Conservation (phyloP, 1,140 invertebrate species). For the Penaeus japonicus region DNA sequence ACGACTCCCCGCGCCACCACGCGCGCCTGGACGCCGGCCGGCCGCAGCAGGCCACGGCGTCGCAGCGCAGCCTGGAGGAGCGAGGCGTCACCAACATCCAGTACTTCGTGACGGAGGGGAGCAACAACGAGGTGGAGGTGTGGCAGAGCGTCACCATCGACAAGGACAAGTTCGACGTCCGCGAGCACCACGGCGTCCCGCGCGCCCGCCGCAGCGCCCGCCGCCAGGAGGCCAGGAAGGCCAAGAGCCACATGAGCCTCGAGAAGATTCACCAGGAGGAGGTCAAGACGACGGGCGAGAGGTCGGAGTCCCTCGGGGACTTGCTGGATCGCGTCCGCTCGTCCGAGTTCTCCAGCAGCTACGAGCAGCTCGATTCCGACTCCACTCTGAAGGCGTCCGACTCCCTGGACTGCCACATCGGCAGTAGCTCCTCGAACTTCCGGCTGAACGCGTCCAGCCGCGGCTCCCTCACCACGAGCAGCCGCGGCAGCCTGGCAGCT, state of each 20-base stretch:
- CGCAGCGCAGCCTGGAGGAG: constrained; percentile 65
- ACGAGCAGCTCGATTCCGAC: constrained; percentile 59
- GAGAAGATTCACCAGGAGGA: constrained; percentile 59
- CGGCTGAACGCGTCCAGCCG: constrained; percentile 57
- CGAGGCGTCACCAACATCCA: constrained; percentile 55
- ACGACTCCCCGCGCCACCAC: constrained; percentile 58
- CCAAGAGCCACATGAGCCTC: constrained; percentile 58
- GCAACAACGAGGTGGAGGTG: constrained; percentile 63
- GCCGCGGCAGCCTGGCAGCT: constrained; percentile 57
- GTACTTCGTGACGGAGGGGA: constrained; percentile 57
- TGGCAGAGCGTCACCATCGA: constrained; percentile 72
- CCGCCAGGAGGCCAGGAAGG: constrained; percentile 62
- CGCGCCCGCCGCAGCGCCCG: constrained; percentile 72
- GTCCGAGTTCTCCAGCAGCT: constrained; percentile 59
- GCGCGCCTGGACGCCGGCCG: constrained; percentile 37
- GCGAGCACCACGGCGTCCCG: constrained; percentile 71
- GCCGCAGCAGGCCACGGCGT: constrained; percentile 50
- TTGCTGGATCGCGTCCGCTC: constrained; percentile 56
- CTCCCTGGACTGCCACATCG: constrained; percentile 58
- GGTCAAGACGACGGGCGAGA: constrained; percentile 56
- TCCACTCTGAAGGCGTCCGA: constrained; percentile 59
- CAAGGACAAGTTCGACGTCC: constrained; percentile 57
- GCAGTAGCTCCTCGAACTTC: constrained; percentile 58
- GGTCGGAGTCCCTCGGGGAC: constrained; percentile 58
- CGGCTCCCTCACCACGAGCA: constrained; percentile 59